Percentiles rank a stretch among this genome's conserved stretches.
Evolutionary conservation across 2,797 vertebrate species (phyloP).

Genomic region (Distichodus sexfasciatus): DNA sequence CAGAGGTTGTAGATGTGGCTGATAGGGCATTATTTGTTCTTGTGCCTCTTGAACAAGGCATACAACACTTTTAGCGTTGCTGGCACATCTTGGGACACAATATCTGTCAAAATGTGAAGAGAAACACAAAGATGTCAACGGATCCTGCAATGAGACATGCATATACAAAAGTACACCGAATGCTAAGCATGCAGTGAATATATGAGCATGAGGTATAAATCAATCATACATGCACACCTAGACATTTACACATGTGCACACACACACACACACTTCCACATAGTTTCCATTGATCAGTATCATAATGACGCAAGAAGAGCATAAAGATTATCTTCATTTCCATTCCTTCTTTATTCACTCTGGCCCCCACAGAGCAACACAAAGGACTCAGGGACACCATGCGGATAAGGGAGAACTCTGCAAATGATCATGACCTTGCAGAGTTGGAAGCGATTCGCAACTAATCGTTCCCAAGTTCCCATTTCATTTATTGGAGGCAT

Average conservation of each 20-base stretch:
- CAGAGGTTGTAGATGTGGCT: background rate
- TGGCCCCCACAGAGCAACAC: background rate
- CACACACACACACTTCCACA: background rate
- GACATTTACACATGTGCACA: background rate
- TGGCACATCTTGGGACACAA: constrained; percentile 79
- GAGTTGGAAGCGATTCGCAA: constrained; percentile 39
- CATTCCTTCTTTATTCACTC: background rate
- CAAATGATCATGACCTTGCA: constrained; percentile 57
- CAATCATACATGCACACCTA: background rate
- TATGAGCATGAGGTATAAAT: background rate
- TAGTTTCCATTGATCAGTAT: background rate
- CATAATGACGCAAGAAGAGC: background rate
- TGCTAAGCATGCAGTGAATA: background rate
- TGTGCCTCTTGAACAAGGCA: constrained; percentile 82
- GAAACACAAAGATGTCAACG: background rate
- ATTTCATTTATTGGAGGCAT: constrained; percentile 22
- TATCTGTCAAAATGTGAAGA: constrained; percentile 72
- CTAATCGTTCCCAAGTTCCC: background rate
- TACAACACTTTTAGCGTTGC: constrained; percentile 83
- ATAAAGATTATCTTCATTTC: background rate
- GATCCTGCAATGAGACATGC: constrained; percentile 12
- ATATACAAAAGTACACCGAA: background rate
- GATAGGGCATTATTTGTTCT: constrained; percentile 46
- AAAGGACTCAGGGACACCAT: background rate
- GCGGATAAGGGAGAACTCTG: background rate